Percentiles rank a stretch among this genome's conserved stretches.
Evolutionary conservation across 2,888 invertebrate genomes (phyloP).

Genomic region (Laspeyria flexula): DNA sequence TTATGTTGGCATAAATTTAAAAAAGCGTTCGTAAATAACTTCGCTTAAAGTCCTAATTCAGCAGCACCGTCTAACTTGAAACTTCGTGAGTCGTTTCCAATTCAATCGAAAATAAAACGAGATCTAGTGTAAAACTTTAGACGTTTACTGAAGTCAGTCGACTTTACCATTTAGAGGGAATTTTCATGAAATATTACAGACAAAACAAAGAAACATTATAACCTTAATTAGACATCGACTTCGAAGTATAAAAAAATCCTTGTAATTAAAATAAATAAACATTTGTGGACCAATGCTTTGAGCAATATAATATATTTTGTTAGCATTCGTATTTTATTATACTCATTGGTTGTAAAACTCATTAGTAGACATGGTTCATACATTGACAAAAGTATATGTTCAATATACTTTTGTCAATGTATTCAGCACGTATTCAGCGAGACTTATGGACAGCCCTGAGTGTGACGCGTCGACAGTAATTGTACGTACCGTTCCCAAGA

Average conservation of each 20-base stretch:
- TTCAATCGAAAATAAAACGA: constrained; percentile 27
- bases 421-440: constrained; percentile 4
- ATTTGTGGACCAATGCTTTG: background rate
- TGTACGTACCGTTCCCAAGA: constrained; percentile 45
- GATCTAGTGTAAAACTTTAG: constrained; percentile 22
- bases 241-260: background rate
- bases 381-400: too few relatives aligned
- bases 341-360: too few relatives aligned
- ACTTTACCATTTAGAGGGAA: background rate
- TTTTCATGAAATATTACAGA: background rate
- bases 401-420: too few relatives aligned
- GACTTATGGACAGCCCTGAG: constrained; percentile 27
- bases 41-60: constrained; percentile 21
- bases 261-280: background rate
- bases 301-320: constrained; percentile 6
- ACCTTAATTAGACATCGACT: background rate
- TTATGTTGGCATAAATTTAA: background rate
- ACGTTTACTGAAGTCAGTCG: background rate
- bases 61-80: constrained; percentile 5
- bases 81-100: constrained; percentile 10
- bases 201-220: background rate
- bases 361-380: constrained; percentile 9
- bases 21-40: constrained; percentile 7
- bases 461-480: constrained; percentile 29
- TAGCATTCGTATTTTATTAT: constrained; percentile 10